Base-by-base conservation (phyloP, 2,797 vertebrate genomes). In the Prunella strophiata region DNA sequence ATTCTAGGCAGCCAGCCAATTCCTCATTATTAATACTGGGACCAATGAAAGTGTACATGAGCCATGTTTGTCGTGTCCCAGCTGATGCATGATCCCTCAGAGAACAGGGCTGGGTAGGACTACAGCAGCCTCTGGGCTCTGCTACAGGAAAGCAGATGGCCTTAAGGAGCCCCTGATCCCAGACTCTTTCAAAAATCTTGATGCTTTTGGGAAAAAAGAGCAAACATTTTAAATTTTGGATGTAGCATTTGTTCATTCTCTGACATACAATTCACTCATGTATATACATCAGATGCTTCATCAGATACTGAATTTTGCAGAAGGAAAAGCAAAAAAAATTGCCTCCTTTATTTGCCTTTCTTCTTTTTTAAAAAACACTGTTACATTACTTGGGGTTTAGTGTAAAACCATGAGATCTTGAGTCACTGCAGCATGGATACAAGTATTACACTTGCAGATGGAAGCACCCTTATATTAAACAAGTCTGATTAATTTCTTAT, bases 311-410 rank as follows among this genome's bases (percentile, higher is more conserved):
- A 87, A 42, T 57, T 87, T 87, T 80, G 8, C 22, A 54, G 20
- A 61, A n/a, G 6, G 11, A 66, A 80, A 80, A 23, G 5, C 4
- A 4, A 4, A 71, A 4, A 71, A 90, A 63, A 19, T 9, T 9
- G 0, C 6, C 10, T 51, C 7, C 8, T 12, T 40, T 38, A 5
- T 12, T 26, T n/a, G 2, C 6, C 4, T 30, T 36, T 14, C 43
- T 32, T 29, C 3, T n/a, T 29, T 13, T 40, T 32, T 36, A 29
- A 27, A 2, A 10, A 29, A 36, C 22, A 32, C 6, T 57, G 2
- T 48, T 66, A 15, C 12, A 20, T 84, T 78, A 34, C 6, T 80
- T 85, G 34, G 7, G 3, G 7, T 84, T 93, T 57, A 54, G 27
- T n/a, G 7, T 57, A 58, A 87, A 88, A 76, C 19, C 4, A 9